Percentiles rank a stretch among this genome's conserved stretches.
Evolutionary conservation across 1,140 invertebrate genomes (phyloP).

Genomic region (roundworm (Caenorhabditis elegans)): WBcel235 BX284604.4:7786001-7786500

Average conservation of each 20-base stretch:
- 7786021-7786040: slow-evolving; percentile 5
- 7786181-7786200: too few species aligned
- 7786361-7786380: slow-evolving; percentile 12
- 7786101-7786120: neutral
- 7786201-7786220: slow-evolving; percentile 39
- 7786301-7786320: neutral
- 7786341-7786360: slow-evolving; percentile 1
- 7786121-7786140: slow-evolving; percentile 13
- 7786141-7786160: neutral
- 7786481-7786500: slow-evolving; percentile 30
- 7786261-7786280: slow-evolving; percentile 8
- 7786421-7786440: slow-evolving; percentile 44
- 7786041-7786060: neutral
- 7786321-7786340: neutral
- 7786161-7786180: too few species aligned
- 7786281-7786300: slow-evolving; percentile 4
- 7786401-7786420: slow-evolving; percentile 13
- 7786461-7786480: slow-evolving; percentile 35
- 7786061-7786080: neutral
- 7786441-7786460: slow-evolving; percentile 42
- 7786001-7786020: too few species aligned
- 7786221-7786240: slow-evolving; percentile 15
- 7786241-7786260: neutral
- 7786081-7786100: neutral
- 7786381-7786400: neutral